Conservation (phyloP, 2,113 vertebrate genomes). For the Vidua chalybeata region DNA sequence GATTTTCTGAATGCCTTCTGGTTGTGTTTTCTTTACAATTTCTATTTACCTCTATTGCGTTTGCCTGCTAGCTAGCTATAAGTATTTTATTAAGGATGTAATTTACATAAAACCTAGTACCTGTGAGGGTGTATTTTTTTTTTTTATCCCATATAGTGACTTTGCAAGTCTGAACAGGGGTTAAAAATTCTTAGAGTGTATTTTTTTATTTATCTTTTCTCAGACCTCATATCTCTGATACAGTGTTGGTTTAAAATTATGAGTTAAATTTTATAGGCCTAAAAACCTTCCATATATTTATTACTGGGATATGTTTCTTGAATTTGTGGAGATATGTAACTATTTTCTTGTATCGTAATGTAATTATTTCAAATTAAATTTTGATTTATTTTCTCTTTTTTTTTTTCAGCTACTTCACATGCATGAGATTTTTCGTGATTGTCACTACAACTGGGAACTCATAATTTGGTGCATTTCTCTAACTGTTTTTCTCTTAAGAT, state of each 20-base stretch:
- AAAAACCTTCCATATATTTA: neutral
- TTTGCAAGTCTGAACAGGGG: neutral
- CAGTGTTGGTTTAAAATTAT: neutral
- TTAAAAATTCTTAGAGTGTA: neutral
- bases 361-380: neutral
- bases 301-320: neutral
- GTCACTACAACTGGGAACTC: slow-evolving; percentile 98
- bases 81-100: neutral
- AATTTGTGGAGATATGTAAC: neutral
- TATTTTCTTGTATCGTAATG: neutral
- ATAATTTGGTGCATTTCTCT: slow-evolving; percentile 95
- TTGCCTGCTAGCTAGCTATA: neutral
- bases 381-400: neutral
- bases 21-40: neutral
- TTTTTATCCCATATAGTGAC: neutral
- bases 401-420: slow-evolving; percentile 86
- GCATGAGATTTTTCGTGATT: slow-evolving; percentile 94
- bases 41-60: neutral
- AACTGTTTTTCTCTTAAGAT: slow-evolving; percentile 94
- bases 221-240: neutral
- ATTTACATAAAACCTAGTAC: neutral
- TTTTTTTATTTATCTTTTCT: neutral
- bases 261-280: neutral
- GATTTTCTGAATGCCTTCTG: neutral
- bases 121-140: neutral